Conservation (phyloP, 2,797 vertebrate genomes). For the Danio jaintianensis region DNA sequence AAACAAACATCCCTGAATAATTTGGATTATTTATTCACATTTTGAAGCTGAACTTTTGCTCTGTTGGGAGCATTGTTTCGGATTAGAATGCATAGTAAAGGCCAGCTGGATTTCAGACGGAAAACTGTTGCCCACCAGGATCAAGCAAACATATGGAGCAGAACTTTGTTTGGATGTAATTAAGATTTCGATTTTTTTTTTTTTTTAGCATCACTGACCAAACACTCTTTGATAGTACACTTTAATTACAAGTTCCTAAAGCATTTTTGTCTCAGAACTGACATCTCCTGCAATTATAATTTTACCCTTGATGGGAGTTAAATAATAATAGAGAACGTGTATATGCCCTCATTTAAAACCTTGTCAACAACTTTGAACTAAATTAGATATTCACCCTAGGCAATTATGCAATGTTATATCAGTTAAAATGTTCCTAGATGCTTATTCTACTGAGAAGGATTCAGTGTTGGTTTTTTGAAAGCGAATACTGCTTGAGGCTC, state of each 20-base stretch:
- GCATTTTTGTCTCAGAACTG: background rate
- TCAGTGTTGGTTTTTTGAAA: constrained; percentile 51
- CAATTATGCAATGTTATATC: constrained; percentile 51
- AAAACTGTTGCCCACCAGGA: constrained; percentile 4
- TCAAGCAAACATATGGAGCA: background rate
- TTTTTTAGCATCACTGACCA: background rate
- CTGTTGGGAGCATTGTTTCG: constrained; percentile 11
- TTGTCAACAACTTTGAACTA: constrained; percentile 46
- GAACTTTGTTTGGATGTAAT: background rate
- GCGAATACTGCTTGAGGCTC: constrained; percentile 48
- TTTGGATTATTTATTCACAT: constrained; percentile 42
- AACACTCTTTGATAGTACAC: constrained; percentile 7
- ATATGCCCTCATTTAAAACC: constrained; percentile 48
- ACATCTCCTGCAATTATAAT: constrained; percentile 44
- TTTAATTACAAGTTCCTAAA: background rate
- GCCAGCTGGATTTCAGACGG: constrained; percentile 43
- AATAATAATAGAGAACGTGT: constrained; percentile 23
- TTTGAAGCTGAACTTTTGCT: constrained; percentile 37
- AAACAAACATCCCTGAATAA: constrained; percentile 17
- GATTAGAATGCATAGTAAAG: constrained; percentile 39
- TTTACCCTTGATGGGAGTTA: constrained; percentile 35
- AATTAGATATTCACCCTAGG: constrained; percentile 40
- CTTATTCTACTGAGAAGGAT: constrained; percentile 63
- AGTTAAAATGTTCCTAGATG: constrained; percentile 53
- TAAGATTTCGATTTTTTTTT: background rate